Base-by-base conservation (phyloP, 2,888 invertebrate species). In the Erebia ligea region DNA sequence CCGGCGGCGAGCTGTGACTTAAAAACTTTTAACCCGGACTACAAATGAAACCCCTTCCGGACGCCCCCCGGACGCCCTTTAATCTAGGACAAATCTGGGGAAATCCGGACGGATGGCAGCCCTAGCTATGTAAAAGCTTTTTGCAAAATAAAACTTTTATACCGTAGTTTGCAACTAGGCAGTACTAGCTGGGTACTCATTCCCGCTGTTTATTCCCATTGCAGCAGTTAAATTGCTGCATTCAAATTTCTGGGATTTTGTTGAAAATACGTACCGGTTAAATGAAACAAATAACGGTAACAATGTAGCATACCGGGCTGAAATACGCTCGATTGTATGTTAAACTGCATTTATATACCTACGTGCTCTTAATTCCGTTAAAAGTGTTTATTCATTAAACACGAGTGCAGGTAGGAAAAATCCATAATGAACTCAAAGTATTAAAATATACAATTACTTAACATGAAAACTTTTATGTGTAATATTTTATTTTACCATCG, bases 181-280 rank as follows among this genome's bases (percentile, higher is more conserved):
- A 40, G 68, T 65, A 68, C 57, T n/a, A n/a, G n/a, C n/a, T 67
- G 56, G 13, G 66, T 62, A 66, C 61, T 69, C 69, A 71, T 67
- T 56, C 58, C 69, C 40, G 65, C 64, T 67, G 57, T 68, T 71
- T 67, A 69, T 71, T 73, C 71, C 69, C 64, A 59, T 63, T 68
- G 54, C 65, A 57, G 40, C 59, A 50, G 64, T 72, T 71, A 66
- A 72, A 72, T 65, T 68, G 66, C 65, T 62, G 66, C 68, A 74
- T 72, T 74, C 62, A 68, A 70, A 74, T 73, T 67, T 66, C 72
- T 54, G 63, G 68, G 66, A 72, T 72, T 74, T 63, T 42, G 17
- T 59, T 68, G 66, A 64, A 69, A 63, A 62, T 72, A 66, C 42
- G 9, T 48, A 17, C 61, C 61, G 42, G 6, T 61, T 65, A 19